A percentile compares a stretch with the other conserved stretches of the same genome.
Evolutionary conservation across 2,113 vertebrate species (phyloP).

Genomic region (Ceyx melanurus): DNA sequence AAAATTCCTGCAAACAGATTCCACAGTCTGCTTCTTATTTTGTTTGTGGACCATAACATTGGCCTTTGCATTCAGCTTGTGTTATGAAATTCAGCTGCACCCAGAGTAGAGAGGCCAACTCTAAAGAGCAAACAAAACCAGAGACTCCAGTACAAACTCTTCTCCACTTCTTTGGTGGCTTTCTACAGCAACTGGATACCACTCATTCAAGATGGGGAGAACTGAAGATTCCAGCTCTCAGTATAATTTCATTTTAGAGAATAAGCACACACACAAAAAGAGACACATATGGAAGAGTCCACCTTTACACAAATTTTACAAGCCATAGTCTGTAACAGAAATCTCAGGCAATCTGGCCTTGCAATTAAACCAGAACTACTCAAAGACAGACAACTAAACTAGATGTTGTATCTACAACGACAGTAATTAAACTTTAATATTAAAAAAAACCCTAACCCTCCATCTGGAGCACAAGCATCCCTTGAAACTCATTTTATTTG

Average conservation of each 20-base stretch:
- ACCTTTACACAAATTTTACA: neutral
- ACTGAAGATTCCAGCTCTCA: neutral
- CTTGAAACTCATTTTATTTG: neutral
- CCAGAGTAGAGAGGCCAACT: neutral
- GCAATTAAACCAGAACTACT: neutral
- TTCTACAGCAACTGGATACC: neutral
- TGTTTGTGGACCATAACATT: neutral
- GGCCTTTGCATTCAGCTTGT: neutral
- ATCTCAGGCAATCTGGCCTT: neutral
- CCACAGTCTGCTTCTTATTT: neutral
- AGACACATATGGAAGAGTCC: neutral
- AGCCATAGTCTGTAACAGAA: neutral
- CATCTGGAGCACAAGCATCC: neutral
- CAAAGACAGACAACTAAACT: neutral
- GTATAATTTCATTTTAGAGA: neutral
- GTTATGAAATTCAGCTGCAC: neutral
- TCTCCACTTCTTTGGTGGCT: neutral
- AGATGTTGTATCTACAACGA: neutral
- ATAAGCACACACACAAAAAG: neutral
- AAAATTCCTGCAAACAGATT: conserved; percentile 20
- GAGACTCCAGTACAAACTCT: neutral
- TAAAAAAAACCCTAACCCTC: neutral
- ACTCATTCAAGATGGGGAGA: neutral
- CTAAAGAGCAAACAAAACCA: neutral
- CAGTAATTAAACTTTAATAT: neutral